phyloP scores from a whole-genome alignment of 2,113 vertebrate genomes.

The Pluvialis apricaria region DNA sequence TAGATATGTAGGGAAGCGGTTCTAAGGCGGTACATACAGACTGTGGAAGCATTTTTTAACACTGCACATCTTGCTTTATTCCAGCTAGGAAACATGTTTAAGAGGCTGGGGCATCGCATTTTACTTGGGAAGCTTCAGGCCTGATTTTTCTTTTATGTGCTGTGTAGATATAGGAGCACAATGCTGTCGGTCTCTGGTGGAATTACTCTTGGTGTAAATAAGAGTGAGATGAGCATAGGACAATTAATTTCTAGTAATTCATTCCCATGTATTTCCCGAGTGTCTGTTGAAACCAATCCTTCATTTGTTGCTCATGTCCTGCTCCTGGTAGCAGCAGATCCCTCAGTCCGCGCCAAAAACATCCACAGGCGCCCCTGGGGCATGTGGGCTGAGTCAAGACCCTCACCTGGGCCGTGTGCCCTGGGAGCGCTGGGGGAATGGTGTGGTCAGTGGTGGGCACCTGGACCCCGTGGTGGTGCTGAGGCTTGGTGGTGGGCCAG shows the following conservation, averaged over 20 bases:
- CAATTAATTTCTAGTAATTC: background rate
- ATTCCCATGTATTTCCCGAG: background rate
- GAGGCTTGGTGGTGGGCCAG: background rate
- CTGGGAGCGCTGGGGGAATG: fast-evolving
- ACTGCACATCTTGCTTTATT: background rate
- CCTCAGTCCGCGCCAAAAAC: background rate
- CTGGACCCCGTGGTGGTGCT: background rate
- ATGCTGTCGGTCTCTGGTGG: background rate
- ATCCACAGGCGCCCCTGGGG: fast-evolving
- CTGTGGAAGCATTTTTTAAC: background rate
- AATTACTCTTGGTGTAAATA: background rate
- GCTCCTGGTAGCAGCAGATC: background rate
- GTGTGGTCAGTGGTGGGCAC: background rate
- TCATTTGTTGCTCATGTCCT: background rate
- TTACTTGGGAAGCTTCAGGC: background rate
- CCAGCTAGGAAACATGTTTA: background rate
- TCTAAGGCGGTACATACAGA: background rate
- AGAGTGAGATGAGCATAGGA: background rate
- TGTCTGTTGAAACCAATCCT: background rate
- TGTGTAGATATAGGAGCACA: background rate
- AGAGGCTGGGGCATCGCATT: background rate
- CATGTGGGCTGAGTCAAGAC: background rate
- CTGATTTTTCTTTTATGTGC: background rate
- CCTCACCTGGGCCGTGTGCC: too few species aligned
- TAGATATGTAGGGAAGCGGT: background rate